phyloP scores from a whole-genome alignment of 2,888 invertebrate genomes.

The Mycalesis mineus region DNA sequence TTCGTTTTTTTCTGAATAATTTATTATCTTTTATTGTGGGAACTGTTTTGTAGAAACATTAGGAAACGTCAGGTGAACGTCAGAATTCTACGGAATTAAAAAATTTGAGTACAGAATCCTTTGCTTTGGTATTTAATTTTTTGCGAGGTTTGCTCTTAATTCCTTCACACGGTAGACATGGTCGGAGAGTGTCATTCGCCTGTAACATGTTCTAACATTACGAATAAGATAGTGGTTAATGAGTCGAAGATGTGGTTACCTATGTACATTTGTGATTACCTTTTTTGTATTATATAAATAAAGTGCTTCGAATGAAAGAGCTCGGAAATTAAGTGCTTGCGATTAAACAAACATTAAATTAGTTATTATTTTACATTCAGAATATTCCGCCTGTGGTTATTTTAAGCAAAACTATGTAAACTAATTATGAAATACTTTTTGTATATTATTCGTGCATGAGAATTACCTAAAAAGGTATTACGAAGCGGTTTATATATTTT shows the following conservation, averaged over 20 bases:
- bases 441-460: conserved; percentile 19
- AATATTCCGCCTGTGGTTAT: conserved; percentile 55
- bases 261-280: conserved; percentile 36
- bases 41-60: too few relatives aligned
- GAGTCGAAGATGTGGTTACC: conserved; percentile 61
- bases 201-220: conserved; percentile 39
- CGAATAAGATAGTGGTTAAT: conserved; percentile 43
- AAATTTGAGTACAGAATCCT: too few relatives aligned
- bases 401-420: conserved; percentile 45
- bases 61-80: too few relatives aligned
- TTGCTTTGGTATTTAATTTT: too few relatives aligned
- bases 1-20: too few relatives aligned
- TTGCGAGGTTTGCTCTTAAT: too few relatives aligned
- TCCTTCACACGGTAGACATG: too few relatives aligned
- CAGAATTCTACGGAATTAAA: too few relatives aligned
- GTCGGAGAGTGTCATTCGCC: too few relatives aligned
- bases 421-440: conserved; percentile 36
- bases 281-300: conserved; percentile 21
- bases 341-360: neutral
- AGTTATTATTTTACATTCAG: conserved; percentile 20
- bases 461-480: neutral
- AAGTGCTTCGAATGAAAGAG: neutral
- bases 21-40: too few relatives aligned
- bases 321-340: neutral
- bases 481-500: too few relatives aligned